These are phyloP conservation scores for Salpingus planirostris DNA, from an alignment of 2,888 invertebrate species.

Conservation along the genomic window DNA sequence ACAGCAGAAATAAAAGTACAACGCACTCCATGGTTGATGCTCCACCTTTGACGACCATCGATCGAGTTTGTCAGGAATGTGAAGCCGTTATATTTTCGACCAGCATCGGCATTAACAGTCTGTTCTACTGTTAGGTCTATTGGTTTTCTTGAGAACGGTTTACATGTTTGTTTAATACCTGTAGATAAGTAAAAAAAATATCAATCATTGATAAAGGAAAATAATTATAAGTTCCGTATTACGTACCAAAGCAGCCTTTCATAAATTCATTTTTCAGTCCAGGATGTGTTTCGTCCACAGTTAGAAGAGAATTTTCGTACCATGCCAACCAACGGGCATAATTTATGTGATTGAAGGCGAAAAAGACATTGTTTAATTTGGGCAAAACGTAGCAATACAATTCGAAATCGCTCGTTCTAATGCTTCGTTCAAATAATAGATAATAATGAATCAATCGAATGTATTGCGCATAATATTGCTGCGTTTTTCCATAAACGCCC, in stretches of 20 bases:
- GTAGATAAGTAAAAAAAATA: too few species aligned
- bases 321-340: neutral
- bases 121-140: conserved; percentile 23
- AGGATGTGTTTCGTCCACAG: conserved; percentile 1
- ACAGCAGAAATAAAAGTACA: conserved; percentile 17
- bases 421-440: neutral
- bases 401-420: neutral
- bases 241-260: conserved; percentile 8
- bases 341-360: neutral
- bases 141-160: conserved; percentile 22
- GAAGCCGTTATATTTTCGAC: neutral
- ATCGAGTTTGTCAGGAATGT: conserved; percentile 20
- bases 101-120: conserved; percentile 19
- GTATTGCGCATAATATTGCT: neutral
- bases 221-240: too few species aligned
- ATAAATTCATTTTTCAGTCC: neutral
- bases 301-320: neutral
- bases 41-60: conserved; percentile 23
- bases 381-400: neutral
- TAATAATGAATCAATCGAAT: neutral
- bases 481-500: neutral
- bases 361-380: neutral
- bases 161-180: conserved; percentile 15
- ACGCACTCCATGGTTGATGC: conserved; percentile 21
- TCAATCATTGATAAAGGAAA: too few species aligned